Percentiles rank a stretch among this genome's conserved stretches.
Conservation (phyloP, 1,140 invertebrate species). For the Bombus difficillimus region DNA sequence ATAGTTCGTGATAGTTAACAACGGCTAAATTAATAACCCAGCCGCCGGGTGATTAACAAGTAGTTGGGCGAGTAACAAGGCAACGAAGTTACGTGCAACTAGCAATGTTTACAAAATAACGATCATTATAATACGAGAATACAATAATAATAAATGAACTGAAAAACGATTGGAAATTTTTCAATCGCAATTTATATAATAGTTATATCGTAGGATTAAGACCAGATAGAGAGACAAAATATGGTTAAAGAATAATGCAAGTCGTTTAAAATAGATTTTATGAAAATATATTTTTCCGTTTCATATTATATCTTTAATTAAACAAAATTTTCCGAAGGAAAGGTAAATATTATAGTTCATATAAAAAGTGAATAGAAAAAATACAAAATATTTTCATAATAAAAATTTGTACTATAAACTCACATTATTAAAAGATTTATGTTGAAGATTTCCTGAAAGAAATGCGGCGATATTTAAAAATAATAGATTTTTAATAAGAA, state of each 20-base stretch:
- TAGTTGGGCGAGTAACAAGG: too few species aligned
- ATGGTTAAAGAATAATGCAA: neutral
- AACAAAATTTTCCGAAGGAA: too few species aligned
- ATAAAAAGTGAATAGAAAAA: too few species aligned
- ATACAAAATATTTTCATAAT: too few species aligned
- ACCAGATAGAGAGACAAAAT: neutral
- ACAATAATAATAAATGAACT: neutral
- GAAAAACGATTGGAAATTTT: too few species aligned
- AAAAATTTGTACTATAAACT: neutral
- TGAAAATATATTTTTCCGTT: neutral
- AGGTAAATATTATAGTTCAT: too few species aligned
- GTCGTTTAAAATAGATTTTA: neutral
- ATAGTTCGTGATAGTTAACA: too few species aligned
- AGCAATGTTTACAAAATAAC: neutral
- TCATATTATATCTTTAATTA: too few species aligned
- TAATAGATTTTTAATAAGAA: neutral
- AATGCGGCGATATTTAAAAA: constrained; percentile 14
- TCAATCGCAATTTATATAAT: neutral
- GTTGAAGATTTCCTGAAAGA: constrained; percentile 26
- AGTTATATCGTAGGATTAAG: neutral
- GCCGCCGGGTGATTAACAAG: too few species aligned
- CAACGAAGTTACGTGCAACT: too few species aligned
- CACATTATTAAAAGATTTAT: constrained; percentile 13
- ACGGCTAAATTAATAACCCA: too few species aligned
- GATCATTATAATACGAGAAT: constrained; percentile 5